These are phyloP conservation scores for Anoura caudifer DNA, from an alignment of 2,113 vertebrate species.

Conservation along the genomic window DNA sequence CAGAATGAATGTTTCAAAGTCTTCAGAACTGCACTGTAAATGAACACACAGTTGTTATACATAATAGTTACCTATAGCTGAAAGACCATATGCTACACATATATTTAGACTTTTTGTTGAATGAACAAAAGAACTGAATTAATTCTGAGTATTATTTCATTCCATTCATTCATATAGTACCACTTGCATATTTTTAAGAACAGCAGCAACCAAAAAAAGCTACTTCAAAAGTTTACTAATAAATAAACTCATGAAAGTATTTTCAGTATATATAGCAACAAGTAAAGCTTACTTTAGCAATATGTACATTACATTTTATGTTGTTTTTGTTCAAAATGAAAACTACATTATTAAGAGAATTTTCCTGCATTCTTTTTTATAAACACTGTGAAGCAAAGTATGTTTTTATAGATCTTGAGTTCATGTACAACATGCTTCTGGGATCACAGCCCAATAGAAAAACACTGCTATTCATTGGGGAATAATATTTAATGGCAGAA, in stretches of 20 bases:
- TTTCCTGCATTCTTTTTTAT: conserved; percentile 37
- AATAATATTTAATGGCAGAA: conserved; percentile 45
- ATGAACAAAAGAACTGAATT: not conserved
- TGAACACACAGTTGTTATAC: not conserved
- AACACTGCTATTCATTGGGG: not conserved
- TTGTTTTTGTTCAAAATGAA: conserved; percentile 27
- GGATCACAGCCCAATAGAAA: conserved; percentile 39
- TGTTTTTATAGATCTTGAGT: conserved; percentile 38
- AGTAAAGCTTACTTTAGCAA: conserved; percentile 6
- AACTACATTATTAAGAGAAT: not conserved
- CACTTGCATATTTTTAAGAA: not conserved
- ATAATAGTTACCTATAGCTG: not conserved
- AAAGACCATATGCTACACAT: not conserved
- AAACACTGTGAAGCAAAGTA: conserved; percentile 24
- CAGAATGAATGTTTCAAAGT: not conserved
- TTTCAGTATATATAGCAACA: not conserved
- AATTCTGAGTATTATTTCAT: not conserved
- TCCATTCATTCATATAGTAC: not conserved
- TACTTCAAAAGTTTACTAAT: not conserved
- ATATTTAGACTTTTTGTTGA: not conserved
- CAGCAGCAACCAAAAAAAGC: not conserved
- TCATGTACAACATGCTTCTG: conserved; percentile 29
- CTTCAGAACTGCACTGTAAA: not conserved
- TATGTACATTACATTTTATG: not conserved
- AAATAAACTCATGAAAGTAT: not conserved